Evolutionary conservation across 2,113 vertebrate species (phyloP).

Genomic region (Apistogramma diplotaenia): DNA sequence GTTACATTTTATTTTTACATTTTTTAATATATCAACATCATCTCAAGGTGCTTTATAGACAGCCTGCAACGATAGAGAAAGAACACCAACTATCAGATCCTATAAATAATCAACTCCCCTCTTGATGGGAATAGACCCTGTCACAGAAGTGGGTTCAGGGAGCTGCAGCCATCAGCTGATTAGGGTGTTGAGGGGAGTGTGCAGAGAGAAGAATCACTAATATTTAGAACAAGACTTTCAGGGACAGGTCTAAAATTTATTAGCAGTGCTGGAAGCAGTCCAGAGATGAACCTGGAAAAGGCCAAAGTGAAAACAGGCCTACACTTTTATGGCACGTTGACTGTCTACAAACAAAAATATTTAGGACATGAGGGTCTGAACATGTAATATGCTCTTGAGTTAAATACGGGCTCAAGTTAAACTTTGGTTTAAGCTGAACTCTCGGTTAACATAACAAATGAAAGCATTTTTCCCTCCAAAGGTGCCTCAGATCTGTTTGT

Average conservation of each 20-base stretch:
- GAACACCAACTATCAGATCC: background rate
- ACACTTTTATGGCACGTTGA: background rate
- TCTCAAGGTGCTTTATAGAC: background rate
- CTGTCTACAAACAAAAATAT: background rate
- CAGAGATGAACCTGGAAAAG: fast-evolving
- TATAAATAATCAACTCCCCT: no score
- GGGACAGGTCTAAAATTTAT: fast-evolving
- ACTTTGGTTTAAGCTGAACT: no score
- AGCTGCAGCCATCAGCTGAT: no score
- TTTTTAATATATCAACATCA: background rate
- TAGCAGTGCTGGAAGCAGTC: background rate
- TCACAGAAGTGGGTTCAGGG: no score
- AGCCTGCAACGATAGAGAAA: fast-evolving
- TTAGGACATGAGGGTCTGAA: background rate
- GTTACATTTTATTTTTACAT: background rate
- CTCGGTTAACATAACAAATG: background rate
- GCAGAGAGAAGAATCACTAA: background rate
- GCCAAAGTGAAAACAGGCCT: background rate
- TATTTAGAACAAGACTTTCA: background rate
- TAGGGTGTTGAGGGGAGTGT: no score
- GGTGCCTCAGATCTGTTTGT: background rate
- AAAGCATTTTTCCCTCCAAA: fast-evolving
- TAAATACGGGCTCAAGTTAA: background rate
- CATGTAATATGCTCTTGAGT: no score
- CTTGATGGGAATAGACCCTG: no score